phyloP scores from a whole-genome alignment of 1,140 invertebrate species.

The Macrocentrus cingulum region DNA sequence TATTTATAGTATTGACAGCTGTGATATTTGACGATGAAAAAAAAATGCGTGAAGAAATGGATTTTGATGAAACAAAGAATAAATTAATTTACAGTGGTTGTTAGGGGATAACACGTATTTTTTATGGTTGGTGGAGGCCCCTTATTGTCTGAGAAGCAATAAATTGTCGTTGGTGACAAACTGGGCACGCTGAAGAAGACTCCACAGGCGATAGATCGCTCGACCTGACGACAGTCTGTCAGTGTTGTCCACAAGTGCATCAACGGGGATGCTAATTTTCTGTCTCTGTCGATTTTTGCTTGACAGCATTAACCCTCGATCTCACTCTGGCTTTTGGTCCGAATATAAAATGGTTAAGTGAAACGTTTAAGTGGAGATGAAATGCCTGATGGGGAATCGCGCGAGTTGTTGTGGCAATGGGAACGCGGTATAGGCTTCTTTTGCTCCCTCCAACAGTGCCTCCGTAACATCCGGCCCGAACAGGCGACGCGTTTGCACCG shows the following conservation, averaged over 20 bases:
- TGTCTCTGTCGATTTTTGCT: neutral
- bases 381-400: too few relatives aligned
- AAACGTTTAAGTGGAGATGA: too few relatives aligned
- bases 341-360: too few relatives aligned
- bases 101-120: too few relatives aligned
- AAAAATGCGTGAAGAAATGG: too few relatives aligned
- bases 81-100: too few relatives aligned
- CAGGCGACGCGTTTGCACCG: constrained; percentile 19
- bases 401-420: too few relatives aligned
- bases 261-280: constrained; percentile 12
- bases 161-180: constrained; percentile 33
- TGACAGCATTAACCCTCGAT: constrained; percentile 10
- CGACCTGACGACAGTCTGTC: constrained; percentile 25
- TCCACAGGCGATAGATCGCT: constrained; percentile 29
- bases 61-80: too few relatives aligned
- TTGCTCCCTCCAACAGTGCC: neutral
- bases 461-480: constrained; percentile 29
- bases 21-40: too few relatives aligned
- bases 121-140: neutral
- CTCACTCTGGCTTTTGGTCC: too few relatives aligned
- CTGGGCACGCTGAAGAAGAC: constrained; percentile 25
- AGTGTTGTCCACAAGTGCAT: neutral
- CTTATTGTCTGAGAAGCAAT: constrained; percentile 5
- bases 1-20: too few relatives aligned
- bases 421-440: too few relatives aligned